Evolutionary conservation across 2,797 vertebrate species (phyloP).

Genomic region (Xyrichtys novacula): DNA sequence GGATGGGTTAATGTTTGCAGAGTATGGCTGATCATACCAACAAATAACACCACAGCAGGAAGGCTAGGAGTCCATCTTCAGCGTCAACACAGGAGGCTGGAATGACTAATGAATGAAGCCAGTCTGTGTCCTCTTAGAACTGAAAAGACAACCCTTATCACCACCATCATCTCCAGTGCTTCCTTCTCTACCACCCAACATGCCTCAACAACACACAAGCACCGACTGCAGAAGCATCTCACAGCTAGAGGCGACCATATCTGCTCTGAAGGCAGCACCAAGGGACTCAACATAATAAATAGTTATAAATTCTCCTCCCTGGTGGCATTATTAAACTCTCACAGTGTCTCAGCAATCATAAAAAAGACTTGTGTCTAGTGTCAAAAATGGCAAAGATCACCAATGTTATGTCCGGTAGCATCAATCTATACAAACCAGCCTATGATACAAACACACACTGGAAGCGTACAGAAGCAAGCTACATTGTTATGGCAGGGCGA

Average conservation of each 20-base stretch:
- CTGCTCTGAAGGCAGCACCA: slow-evolving; percentile 26
- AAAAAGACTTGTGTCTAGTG: slow-evolving; percentile 41
- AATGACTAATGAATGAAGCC: slow-evolving; percentile 49
- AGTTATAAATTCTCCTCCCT: slow-evolving; percentile 62
- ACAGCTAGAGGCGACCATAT: slow-evolving; percentile 11
- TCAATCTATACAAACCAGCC: slow-evolving; percentile 27
- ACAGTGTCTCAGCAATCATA: slow-evolving; percentile 46
- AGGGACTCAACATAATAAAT: slow-evolving; percentile 50
- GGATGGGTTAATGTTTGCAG: slow-evolving; percentile 59
- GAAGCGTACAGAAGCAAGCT: slow-evolving; percentile 2
- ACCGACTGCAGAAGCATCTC: slow-evolving; percentile 1
- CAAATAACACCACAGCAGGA: slow-evolving; percentile 46
- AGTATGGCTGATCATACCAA: slow-evolving; percentile 60
- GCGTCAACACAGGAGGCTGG: slow-evolving; percentile 27
- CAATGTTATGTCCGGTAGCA: slow-evolving; percentile 32
- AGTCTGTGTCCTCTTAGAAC: slow-evolving; percentile 38
- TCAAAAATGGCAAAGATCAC: slow-evolving; percentile 52
- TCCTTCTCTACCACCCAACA: slow-evolving; percentile 45
- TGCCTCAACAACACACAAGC: slow-evolving; percentile 44
- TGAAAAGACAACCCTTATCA: slow-evolving; percentile 34
- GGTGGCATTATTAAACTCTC: slow-evolving; percentile 46
- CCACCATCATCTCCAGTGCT: slow-evolving; percentile 17
- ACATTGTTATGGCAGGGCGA: not conserved
- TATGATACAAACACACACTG: slow-evolving; percentile 3
- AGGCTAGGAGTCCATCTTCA: slow-evolving; percentile 27